A percentile compares a stretch with the other conserved stretches of the same genome.
Conservation (phyloP, 1,140 invertebrate species). For the Neodiprion virginianus region DNA sequence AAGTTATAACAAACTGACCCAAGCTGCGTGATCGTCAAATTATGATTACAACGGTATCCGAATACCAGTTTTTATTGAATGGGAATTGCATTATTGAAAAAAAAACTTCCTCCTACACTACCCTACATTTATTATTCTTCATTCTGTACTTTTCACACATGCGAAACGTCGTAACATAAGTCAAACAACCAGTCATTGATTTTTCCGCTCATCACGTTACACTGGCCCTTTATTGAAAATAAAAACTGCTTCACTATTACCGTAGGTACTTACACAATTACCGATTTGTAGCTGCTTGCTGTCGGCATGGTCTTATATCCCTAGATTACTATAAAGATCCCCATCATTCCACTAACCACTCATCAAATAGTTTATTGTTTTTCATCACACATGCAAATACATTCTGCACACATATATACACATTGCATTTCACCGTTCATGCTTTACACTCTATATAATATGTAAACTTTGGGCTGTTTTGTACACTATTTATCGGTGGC, state of each 20-base stretch:
- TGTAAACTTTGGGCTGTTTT: neutral
- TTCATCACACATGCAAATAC: neutral
- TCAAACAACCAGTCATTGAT: too few relatives aligned
- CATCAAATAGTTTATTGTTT: neutral
- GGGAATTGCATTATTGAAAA: too few relatives aligned
- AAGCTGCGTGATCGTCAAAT: too few relatives aligned
- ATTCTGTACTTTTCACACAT: too few relatives aligned
- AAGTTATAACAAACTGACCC: too few relatives aligned
- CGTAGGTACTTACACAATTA: neutral
- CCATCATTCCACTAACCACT: neutral
- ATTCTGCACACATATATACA: neutral
- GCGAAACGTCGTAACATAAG: too few relatives aligned
- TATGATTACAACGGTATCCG: too few relatives aligned
- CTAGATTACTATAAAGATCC: neutral
- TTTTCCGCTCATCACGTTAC: too few relatives aligned
- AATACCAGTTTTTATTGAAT: too few relatives aligned
- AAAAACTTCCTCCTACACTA: too few relatives aligned
- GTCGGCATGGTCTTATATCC: neutral
- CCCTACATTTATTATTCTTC: too few relatives aligned
- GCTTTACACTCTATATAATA: neutral
- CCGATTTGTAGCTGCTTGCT: slow-evolving; percentile 1
- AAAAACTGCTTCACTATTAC: neutral
- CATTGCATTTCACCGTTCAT: neutral
- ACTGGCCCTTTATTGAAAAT: neutral
- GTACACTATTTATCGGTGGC: neutral